Evolutionary conservation across 2,113 vertebrate genomes (phyloP).

Genomic region (Sigmodon hispidus): DNA sequence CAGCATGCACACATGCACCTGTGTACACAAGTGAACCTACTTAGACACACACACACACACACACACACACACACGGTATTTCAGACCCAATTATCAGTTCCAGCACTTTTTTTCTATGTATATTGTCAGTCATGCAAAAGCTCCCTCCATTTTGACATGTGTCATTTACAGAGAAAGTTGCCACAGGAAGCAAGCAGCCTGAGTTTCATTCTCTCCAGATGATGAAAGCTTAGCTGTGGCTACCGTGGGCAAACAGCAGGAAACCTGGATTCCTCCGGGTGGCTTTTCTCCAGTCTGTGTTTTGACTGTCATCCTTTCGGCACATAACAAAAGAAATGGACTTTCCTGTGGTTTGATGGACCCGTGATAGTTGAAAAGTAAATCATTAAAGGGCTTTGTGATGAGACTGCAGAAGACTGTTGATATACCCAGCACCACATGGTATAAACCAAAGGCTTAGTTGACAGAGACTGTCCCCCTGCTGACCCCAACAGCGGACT

Average conservation of each 20-base stretch:
- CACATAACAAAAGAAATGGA: constrained; percentile 54
- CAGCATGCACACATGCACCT: not conserved
- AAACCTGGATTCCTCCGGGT: not conserved
- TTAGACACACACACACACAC: not conserved
- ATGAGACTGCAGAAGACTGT: constrained; percentile 70
- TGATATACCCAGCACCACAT: constrained; percentile 57
- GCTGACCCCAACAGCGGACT: constrained; percentile 66
- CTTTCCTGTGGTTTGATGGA: constrained; percentile 49
- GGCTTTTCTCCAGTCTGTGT: constrained; percentile 65
- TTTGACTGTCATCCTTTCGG: constrained; percentile 63
- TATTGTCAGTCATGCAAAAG: constrained; percentile 7
- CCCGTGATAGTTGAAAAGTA: constrained; percentile 61
- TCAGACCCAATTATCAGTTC: not conserved
- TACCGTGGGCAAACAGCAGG: not conserved
- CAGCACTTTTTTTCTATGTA: not conserved
- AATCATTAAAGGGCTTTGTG: constrained; percentile 62
- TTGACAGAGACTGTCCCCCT: constrained; percentile 64
- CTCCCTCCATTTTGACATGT: constrained; percentile 18
- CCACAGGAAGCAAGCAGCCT: not conserved
- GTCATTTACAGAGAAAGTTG: constrained; percentile 22
- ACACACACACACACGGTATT: not conserved
- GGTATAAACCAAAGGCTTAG: constrained; percentile 66
- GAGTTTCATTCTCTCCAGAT: not conserved
- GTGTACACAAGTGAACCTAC: not conserved
- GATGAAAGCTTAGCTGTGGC: not conserved